Evolutionary conservation across 2,797 vertebrate species (phyloP).

Genomic region (Protonibea diacanthus): DNA sequence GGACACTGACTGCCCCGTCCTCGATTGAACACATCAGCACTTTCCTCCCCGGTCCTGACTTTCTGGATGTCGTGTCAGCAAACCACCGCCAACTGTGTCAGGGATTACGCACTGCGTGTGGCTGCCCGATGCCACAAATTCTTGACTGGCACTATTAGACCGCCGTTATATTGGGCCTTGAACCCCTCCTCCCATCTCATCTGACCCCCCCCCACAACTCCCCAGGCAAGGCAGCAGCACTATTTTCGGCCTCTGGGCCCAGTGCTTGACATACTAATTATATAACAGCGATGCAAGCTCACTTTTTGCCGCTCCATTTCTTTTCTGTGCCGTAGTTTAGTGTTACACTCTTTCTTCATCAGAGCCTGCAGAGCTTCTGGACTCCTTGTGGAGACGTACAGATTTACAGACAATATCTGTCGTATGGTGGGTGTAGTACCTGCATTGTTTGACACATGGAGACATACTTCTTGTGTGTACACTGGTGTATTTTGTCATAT

Average conservation of each 20-base stretch:
- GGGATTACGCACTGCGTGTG: slow-evolving; percentile 64
- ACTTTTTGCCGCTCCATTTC: slow-evolving; percentile 80
- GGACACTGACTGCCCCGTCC: slow-evolving; percentile 29
- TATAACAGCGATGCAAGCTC: slow-evolving; percentile 70
- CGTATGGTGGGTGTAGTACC: background rate
- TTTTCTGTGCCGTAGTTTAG: slow-evolving; percentile 78
- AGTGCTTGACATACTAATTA: slow-evolving; percentile 78
- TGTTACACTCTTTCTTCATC: slow-evolving; percentile 59
- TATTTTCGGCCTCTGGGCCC: slow-evolving; percentile 76
- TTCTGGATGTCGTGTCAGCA: slow-evolving; percentile 74
- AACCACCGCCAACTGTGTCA: slow-evolving; percentile 72
- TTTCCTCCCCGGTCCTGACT: slow-evolving; percentile 61
- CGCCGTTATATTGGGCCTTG: slow-evolving; percentile 52
- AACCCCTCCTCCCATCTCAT: slow-evolving; percentile 42
- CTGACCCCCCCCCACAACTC: slow-evolving; percentile 49
- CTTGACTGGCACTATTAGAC: slow-evolving; percentile 64
- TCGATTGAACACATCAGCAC: slow-evolving; percentile 65
- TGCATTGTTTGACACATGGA: background rate
- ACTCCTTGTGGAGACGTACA: slow-evolving; percentile 22
- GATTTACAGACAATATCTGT: slow-evolving; percentile 11
- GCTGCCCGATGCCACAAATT: slow-evolving; percentile 59
- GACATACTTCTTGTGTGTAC: background rate
- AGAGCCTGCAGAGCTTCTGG: slow-evolving; percentile 36
- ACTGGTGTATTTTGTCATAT: no score
- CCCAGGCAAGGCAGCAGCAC: slow-evolving; percentile 54